Percentiles rank a stretch among this genome's conserved stretches.
phyloP scores from a whole-genome alignment of 1,140 invertebrate genomes.

The Drosophila aff. region DNA sequence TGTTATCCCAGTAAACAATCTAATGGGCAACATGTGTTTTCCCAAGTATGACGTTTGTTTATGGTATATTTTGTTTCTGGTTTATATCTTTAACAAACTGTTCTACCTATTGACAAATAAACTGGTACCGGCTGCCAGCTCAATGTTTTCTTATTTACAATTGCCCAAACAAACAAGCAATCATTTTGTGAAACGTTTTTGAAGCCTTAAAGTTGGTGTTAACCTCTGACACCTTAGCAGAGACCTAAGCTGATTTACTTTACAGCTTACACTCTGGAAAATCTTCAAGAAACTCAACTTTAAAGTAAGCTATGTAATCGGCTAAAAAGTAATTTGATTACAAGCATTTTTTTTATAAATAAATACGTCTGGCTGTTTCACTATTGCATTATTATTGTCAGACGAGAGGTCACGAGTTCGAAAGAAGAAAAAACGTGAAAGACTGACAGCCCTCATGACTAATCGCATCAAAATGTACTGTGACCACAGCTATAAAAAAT shows the following conservation, averaged over 20 bases:
- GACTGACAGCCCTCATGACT: constrained; percentile 50
- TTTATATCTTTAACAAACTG: constrained; percentile 1
- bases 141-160: constrained; percentile 20
- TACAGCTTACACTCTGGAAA: not conserved
- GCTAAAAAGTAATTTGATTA: constrained; percentile 6
- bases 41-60: not conserved
- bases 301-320: not conserved
- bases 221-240: constrained; percentile 9
- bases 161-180: not conserved
- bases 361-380: not conserved
- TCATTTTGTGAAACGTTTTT: constrained; percentile 2
- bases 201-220: not conserved
- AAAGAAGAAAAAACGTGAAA: constrained; percentile 3
- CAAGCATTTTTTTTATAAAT: not conserved
- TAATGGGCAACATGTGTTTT: constrained; percentile 10
- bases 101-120: constrained; percentile 7
- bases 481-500: constrained; percentile 27
- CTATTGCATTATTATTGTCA: not conserved
- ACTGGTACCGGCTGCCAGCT: constrained; percentile 17
- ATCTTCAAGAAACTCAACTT: not conserved
- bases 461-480: constrained; percentile 65
- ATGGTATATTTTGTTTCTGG: constrained; percentile 4
- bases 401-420: not conserved
- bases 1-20: not conserved
- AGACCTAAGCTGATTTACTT: constrained; percentile 11